Percentiles rank a stretch among this genome's conserved stretches.
Conservation (phyloP, 1,140 invertebrate species). For the Heliconius melpomene region DNA sequence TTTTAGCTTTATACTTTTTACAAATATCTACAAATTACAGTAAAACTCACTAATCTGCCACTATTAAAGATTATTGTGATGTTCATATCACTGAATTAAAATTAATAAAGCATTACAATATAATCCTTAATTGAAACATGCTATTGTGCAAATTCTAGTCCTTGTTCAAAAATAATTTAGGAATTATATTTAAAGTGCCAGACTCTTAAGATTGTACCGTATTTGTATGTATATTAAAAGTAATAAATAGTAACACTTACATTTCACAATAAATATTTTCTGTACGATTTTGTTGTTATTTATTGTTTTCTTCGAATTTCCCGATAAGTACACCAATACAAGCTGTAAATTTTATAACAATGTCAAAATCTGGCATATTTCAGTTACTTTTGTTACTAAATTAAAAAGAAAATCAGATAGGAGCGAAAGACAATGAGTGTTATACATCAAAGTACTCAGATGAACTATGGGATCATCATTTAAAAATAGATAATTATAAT, state of each 20-base stretch:
- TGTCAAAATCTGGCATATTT: background rate
- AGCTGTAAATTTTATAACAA: background rate
- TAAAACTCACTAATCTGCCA: no score
- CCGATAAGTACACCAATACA: background rate
- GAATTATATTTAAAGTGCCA: no score
- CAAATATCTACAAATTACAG: background rate
- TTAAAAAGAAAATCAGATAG: slow-evolving; percentile 47
- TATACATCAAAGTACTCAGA: slow-evolving; percentile 55
- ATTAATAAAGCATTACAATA: no score
- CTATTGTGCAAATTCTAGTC: no score
- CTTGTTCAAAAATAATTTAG: no score
- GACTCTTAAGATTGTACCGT: no score
- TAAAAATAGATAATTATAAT: background rate
- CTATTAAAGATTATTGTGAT: no score
- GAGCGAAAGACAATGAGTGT: slow-evolving; percentile 56
- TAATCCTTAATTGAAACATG: no score
- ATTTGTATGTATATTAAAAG: background rate
- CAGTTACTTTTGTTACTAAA: background rate
- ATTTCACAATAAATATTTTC: background rate
- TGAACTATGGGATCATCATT: slow-evolving; percentile 55
- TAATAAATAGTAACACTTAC: background rate
- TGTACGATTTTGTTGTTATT: background rate
- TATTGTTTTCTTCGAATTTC: background rate
- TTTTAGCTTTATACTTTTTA: background rate
- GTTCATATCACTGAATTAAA: no score